Conservation (phyloP, 2,888 invertebrate species). For the Drosophila percnosoma region DNA sequence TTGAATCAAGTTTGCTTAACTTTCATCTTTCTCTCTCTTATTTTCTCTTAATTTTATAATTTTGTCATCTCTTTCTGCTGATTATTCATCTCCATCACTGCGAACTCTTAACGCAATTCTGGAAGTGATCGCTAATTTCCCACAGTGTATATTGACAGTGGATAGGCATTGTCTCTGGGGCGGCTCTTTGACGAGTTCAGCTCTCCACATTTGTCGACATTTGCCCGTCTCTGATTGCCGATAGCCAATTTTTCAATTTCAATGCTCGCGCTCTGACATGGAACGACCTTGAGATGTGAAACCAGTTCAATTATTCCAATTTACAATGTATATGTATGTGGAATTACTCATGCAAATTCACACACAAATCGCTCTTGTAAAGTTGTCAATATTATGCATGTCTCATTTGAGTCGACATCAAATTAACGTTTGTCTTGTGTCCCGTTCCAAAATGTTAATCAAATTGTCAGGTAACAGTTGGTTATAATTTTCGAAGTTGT, state of each 20-base stretch:
- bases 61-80: background rate
- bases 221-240: slow-evolving; percentile 38
- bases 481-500: slow-evolving; percentile 5
- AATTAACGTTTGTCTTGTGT: slow-evolving; percentile 44
- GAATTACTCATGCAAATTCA: slow-evolving; percentile 5
- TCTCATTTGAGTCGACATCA: slow-evolving; percentile 50
- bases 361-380: slow-evolving; percentile 39
- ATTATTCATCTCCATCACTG: background rate
- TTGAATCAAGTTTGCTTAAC: background rate
- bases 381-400: slow-evolving; percentile 50
- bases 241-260: slow-evolving; percentile 57
- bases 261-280: slow-evolving; percentile 54
- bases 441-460: slow-evolving; percentile 45
- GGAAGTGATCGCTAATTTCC: background rate
- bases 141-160: slow-evolving; percentile 44
- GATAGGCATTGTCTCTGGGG: slow-evolving; percentile 52
- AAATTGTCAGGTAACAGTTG: slow-evolving; percentile 38
- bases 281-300: slow-evolving; percentile 68
- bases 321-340: background rate
- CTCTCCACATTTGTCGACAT: slow-evolving; percentile 51
- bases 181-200: slow-evolving; percentile 39
- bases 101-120: background rate
- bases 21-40: background rate
- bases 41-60: background rate
- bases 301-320: slow-evolving; percentile 56